Evolutionary conservation across 2,797 vertebrate genomes (phyloP).

Genomic region (Dendrocincla fuliginosa): DNA sequence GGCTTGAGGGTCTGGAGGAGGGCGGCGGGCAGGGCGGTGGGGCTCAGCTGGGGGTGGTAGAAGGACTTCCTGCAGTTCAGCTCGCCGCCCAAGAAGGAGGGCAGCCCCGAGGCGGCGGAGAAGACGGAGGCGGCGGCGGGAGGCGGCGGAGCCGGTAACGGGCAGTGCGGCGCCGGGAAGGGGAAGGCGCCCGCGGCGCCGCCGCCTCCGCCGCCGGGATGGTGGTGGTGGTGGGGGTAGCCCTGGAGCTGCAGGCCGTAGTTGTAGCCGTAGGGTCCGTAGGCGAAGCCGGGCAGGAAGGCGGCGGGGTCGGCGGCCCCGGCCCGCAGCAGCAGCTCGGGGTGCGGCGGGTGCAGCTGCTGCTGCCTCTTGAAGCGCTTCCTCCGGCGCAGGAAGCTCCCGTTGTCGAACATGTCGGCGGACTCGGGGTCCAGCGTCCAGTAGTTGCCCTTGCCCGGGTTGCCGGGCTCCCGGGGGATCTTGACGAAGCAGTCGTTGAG

Average conservation of each 20-base stretch:
- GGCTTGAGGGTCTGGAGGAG: conserved; percentile 87
- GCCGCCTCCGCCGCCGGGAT: conserved; percentile 70
- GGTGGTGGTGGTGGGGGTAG: conserved; percentile 83
- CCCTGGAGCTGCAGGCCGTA: conserved; percentile 94
- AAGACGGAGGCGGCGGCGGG: conserved; percentile 75
- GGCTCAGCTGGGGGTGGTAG: conserved; percentile 89
- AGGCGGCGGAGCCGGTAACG: conserved; percentile 65
- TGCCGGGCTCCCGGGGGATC: conserved; percentile 6
- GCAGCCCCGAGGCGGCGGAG: conserved; percentile 29
- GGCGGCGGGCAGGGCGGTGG: conserved; percentile 83
- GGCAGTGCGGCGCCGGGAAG: conserved; percentile 83
- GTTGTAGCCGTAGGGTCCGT: conserved; percentile 94
- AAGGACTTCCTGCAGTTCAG: conserved; percentile 85
- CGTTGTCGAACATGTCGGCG: conserved; percentile 66
- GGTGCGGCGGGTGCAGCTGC: conserved; percentile 82
- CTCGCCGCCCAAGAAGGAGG: conserved; percentile 10
- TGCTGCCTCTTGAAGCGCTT: conserved; percentile 71
- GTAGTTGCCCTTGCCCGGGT: conserved; percentile 14
- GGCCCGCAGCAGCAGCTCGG: conserved; percentile 62
- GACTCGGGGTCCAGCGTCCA: conserved; percentile 83
- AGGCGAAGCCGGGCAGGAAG: conserved; percentile 93
- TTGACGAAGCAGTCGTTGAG: conserved; percentile 97
- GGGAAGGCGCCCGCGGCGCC: conserved; percentile 74
- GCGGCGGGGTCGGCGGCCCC: conserved; percentile 82
- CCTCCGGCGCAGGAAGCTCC: conserved; percentile 11